These are phyloP conservation scores for Tromatobia lineatoria DNA, from an alignment of 2,888 invertebrate genomes.

Conservation along the genomic window DNA sequence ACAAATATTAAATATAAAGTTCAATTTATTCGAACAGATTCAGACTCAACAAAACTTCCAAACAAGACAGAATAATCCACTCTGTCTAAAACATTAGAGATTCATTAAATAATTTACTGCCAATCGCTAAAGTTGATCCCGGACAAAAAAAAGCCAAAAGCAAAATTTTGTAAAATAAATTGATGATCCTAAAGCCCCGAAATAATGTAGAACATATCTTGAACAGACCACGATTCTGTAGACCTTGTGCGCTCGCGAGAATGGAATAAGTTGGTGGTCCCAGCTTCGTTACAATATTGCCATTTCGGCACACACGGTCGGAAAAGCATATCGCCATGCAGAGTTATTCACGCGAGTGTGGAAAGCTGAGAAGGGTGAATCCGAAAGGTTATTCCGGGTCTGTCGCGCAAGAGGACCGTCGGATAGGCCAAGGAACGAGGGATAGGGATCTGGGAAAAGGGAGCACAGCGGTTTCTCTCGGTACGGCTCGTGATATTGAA, in stretches of 20 bases:
- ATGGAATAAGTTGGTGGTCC: slow-evolving; percentile 44
- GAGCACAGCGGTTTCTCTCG: slow-evolving; percentile 35
- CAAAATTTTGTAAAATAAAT: background rate
- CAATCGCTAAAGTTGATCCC: background rate
- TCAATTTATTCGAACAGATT: no score
- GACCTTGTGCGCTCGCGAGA: slow-evolving; percentile 35
- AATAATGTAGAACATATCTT: slow-evolving; percentile 46
- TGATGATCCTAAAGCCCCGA: background rate
- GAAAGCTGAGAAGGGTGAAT: slow-evolving; percentile 69
- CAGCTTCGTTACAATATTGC: slow-evolving; percentile 44
- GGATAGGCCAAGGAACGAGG: slow-evolving; percentile 63
- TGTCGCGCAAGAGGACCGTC: slow-evolving; percentile 49
- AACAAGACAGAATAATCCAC: background rate
- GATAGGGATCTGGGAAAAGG: slow-evolving; percentile 37
- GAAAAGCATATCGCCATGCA: slow-evolving; percentile 34
- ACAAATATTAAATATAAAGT: no score
- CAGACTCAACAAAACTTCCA: background rate
- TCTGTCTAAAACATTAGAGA: background rate
- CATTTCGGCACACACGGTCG: slow-evolving; percentile 34
- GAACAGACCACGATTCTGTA: background rate
- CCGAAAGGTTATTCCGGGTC: slow-evolving; percentile 36
- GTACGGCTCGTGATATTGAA: slow-evolving; percentile 79
- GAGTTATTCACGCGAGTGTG: slow-evolving; percentile 79
- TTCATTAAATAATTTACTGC: background rate
- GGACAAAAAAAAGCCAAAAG: background rate